Evolutionary conservation across 2,113 vertebrate species (phyloP).

Genomic region (Synodontis membranacea): DNA sequence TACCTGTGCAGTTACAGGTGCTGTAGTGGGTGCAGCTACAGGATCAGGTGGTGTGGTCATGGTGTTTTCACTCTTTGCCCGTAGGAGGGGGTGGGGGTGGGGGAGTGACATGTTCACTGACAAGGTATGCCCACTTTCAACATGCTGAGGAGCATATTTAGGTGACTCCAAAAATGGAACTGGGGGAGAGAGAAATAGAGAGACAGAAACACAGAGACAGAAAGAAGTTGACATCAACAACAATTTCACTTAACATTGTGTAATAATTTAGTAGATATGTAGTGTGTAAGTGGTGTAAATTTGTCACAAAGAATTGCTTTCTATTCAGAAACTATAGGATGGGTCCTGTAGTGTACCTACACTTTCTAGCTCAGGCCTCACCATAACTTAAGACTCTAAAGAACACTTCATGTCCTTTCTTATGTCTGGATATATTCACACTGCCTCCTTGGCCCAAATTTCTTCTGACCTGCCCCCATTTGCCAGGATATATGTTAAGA

Average conservation of each 20-base stretch:
- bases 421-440: neutral
- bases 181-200: slow-evolving; percentile 52
- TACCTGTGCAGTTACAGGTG: slow-evolving; percentile 46
- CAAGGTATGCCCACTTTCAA: slow-evolving; percentile 75
- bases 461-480: neutral
- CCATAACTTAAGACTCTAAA: neutral
- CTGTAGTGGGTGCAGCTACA: slow-evolving; percentile 54
- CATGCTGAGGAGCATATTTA: slow-evolving; percentile 79
- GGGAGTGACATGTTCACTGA: slow-evolving; percentile 69
- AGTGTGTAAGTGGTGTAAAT: neutral
- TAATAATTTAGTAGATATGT: neutral
- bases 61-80: slow-evolving; percentile 88
- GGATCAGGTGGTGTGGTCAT: slow-evolving; percentile 80
- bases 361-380: neutral
- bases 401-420: neutral
- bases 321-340: neutral
- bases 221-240: neutral
- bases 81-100: slow-evolving; percentile 75
- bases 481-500: neutral
- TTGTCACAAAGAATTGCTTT: neutral
- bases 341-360: neutral
- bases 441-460: slow-evolving; percentile 1
- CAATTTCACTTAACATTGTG: neutral
- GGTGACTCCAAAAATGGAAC: slow-evolving; percentile 90
- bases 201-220: slow-evolving; percentile 4